Evolutionary conservation across 2,888 invertebrate species (phyloP), one percentile per base, ranked within the genome.

Genomic region (Scaptomyza tumidula): DNA sequence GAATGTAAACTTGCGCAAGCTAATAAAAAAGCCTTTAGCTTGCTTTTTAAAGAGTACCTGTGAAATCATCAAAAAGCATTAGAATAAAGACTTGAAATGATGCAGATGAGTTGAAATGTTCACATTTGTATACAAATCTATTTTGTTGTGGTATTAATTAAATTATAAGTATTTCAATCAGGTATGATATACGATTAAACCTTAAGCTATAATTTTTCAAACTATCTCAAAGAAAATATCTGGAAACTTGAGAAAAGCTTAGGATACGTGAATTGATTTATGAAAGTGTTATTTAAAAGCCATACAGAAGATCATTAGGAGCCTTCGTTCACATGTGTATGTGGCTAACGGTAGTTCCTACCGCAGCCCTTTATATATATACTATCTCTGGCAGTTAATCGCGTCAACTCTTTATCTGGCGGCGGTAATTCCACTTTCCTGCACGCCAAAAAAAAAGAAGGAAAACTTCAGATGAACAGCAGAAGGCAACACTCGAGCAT

Each of bases 321-420:
- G 44, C 35, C 41, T 46, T 14, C 10, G 10, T 6, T 50, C 49
- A 29, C 10, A 37, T 16, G 49, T 29, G 35, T 54, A 29, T 52
- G 50, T 24, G 24, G 56, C 44, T 78, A 74, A 84, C 66, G 77
- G 76, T 63, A 68, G 63, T 69, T 71, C 33, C 19, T 45, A 24
- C 44, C 27, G 2, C 37, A 50, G 48, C 33, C 52, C 54, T 67
- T 37, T 48, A 39, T 39, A 14, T 39, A 39, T 37, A n/a, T 11
- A 54, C 49, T 61, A 71, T 71, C 71, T 67, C 2, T 55, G 74
- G 64, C 86, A 72, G 76, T 82, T 85, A 76, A 85, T 86, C 83
- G 86, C 80, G 80, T 83, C 83, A 83, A 74, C 72, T 82, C 43
- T 69, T 84, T 84, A 84, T 86, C 84, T 63, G 62, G 66, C 74